These are phyloP conservation scores for Fratercula arctica DNA, from an alignment of 2,797 vertebrate species.

Conservation along the genomic window DNA sequence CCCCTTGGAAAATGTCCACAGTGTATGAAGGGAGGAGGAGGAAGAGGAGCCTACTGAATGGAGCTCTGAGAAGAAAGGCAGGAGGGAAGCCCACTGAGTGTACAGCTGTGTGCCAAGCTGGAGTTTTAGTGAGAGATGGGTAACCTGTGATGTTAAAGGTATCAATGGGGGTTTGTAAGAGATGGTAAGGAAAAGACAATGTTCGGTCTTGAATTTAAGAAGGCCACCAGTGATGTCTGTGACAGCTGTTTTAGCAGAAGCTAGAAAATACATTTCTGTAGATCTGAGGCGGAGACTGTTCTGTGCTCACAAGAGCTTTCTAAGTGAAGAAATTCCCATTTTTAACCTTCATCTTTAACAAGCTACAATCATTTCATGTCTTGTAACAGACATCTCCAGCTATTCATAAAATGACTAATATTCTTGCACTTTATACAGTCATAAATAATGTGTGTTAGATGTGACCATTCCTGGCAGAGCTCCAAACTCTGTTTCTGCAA, in stretches of 20 bases:
- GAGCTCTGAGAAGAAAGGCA: background rate
- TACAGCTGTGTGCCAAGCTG: background rate
- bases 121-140: background rate
- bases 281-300: background rate
- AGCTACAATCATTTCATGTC: background rate
- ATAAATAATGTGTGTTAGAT: conserved; percentile 16
- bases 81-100: background rate
- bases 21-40: background rate
- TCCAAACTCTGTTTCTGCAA: conserved; percentile 7
- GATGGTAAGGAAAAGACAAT: background rate
- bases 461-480: conserved; percentile 18
- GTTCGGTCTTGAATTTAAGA: background rate
- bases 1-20: background rate
- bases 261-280: background rate
- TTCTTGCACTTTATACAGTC: conserved; percentile 8
- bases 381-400: background rate
- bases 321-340: background rate
- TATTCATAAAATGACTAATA: conserved; percentile 32
- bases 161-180: background rate
- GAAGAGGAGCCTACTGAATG: background rate
- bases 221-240: background rate
- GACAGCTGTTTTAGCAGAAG: background rate
- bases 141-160: background rate
- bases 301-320: background rate
- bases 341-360: background rate